Evolutionary conservation across 1,140 invertebrate species (phyloP).

Genomic region (Archivesica marissinica): DNA sequence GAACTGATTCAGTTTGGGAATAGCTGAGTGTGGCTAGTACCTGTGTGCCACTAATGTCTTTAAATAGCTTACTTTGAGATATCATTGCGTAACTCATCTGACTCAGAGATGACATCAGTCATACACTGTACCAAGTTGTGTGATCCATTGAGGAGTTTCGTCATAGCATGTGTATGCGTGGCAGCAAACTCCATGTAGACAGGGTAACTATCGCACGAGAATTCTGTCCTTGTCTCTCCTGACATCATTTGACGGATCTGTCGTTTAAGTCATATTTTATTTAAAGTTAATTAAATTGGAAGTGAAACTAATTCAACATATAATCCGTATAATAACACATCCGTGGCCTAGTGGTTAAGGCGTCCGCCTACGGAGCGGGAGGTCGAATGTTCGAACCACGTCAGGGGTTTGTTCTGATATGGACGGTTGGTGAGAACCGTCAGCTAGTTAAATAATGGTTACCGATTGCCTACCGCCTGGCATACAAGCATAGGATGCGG

Average conservation of each 20-base stretch:
- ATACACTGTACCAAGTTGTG: slow-evolving; percentile 30
- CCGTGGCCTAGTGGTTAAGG: no score
- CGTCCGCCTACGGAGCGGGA: no score
- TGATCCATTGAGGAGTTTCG: not conserved
- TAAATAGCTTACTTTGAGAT: slow-evolving; percentile 3
- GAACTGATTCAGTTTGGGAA: not conserved
- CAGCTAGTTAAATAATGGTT: no score
- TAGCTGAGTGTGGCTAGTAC: no score
- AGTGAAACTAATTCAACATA: not conserved
- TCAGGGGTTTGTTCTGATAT: no score
- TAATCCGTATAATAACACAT: not conserved
- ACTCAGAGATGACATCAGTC: not conserved
- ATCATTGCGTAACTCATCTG: not conserved
- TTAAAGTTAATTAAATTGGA: no score
- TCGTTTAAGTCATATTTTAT: no score
- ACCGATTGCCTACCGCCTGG: no score
- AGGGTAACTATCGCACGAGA: not conserved
- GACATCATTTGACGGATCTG: slow-evolving; percentile 14
- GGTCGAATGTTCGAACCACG: no score
- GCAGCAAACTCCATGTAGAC: not conserved
- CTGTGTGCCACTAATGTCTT: not conserved
- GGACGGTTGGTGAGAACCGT: no score
- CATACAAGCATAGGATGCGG: no score
- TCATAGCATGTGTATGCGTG: not conserved
- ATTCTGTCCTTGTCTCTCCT: not conserved